These are phyloP conservation scores for Carassius gibelio DNA, from an alignment of 2,113 vertebrate genomes.

Conservation along the genomic window DNA sequence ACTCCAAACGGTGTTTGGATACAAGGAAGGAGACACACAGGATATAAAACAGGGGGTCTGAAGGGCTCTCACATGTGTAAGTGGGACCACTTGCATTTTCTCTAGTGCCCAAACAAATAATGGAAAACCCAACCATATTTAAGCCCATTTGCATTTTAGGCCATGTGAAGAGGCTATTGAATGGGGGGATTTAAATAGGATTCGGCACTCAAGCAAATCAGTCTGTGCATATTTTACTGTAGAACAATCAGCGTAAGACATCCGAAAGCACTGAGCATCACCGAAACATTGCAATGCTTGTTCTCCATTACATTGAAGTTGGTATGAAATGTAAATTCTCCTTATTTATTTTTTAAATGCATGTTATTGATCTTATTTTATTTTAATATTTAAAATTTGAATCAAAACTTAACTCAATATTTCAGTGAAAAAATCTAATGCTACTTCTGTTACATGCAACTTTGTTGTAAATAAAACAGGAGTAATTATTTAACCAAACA, in stretches of 20 bases:
- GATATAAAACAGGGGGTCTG: constrained; percentile 47
- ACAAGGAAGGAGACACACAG: constrained; percentile 43
- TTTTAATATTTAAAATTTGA: not conserved
- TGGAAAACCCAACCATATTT: constrained; percentile 56
- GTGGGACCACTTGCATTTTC: constrained; percentile 56
- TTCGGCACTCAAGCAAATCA: constrained; percentile 43
- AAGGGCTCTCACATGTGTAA: constrained; percentile 62
- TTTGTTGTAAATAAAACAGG: not conserved
- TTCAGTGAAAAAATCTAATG: not conserved
- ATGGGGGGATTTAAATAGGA: constrained; percentile 45
- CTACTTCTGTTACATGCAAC: not conserved
- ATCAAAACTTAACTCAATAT: not conserved
- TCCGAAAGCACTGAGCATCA: not conserved
- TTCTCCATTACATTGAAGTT: not conserved
- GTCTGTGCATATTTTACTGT: constrained; percentile 24
- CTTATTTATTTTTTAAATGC: not conserved
- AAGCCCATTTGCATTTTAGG: constrained; percentile 47
- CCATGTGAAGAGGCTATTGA: constrained; percentile 47
- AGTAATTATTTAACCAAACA: constrained; percentile 3
- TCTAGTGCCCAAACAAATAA: constrained; percentile 51
- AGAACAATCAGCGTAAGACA: not conserved
- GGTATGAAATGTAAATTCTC: not conserved
- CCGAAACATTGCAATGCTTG: not conserved
- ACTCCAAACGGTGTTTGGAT: constrained; percentile 9
- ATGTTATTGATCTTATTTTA: not conserved